A percentile compares a stretch with the other conserved stretches of the same genome.
Conservation (phyloP, 2,113 vertebrate genomes). For the Myxocyprinus asiaticus region DNA sequence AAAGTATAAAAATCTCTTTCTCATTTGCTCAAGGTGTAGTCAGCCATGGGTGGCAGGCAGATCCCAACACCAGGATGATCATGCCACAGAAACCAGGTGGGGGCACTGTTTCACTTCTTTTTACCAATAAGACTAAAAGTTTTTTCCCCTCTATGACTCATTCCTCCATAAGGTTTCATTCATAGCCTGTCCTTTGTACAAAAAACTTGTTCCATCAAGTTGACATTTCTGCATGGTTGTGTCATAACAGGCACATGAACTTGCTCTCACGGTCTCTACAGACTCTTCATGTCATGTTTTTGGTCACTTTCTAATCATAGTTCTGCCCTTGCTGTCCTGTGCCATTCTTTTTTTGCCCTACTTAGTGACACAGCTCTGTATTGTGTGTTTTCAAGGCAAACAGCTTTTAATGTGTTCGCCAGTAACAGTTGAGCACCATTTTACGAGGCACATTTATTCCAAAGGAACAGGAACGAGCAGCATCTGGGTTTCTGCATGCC, state of each 20-base stretch:
- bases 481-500: constrained; percentile 16
- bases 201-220: constrained; percentile 30
- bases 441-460: constrained; percentile 26
- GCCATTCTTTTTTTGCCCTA: background rate
- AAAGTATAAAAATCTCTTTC: background rate
- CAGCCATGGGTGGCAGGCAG: constrained; percentile 94
- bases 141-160: constrained; percentile 7
- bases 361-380: background rate
- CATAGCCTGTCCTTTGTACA: background rate
- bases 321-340: background rate
- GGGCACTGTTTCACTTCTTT: constrained; percentile 66
- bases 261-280: background rate
- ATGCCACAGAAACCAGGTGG: constrained; percentile 97
- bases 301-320: background rate
- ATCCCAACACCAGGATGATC: constrained; percentile 92
- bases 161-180: constrained; percentile 25
- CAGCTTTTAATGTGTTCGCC: constrained; percentile 16
- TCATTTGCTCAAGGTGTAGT: constrained; percentile 78
- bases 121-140: background rate
- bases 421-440: constrained; percentile 4
- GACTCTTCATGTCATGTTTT: background rate
- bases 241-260: constrained; percentile 27
- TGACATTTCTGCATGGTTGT: constrained; percentile 12
- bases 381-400: background rate
- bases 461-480: background rate